A percentile compares a stretch with the other conserved stretches of the same genome.
phyloP scores from a whole-genome alignment of 2,888 invertebrate species.

The Zhuqinia jingwanae region DNA sequence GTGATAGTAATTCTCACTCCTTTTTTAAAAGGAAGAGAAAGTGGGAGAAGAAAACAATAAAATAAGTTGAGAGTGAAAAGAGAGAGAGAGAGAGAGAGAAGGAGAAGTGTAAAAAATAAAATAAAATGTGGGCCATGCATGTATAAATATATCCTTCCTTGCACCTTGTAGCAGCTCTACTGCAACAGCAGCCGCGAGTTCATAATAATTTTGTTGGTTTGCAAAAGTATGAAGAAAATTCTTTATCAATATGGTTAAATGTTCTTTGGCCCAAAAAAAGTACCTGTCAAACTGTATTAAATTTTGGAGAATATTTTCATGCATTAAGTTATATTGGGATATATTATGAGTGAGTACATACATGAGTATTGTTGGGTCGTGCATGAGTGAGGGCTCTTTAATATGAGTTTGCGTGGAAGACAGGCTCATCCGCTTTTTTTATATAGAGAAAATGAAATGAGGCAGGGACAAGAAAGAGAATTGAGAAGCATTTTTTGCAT shows the following conservation, averaged over 20 bases:
- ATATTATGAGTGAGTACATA: no score
- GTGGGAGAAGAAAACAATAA: no score
- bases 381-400: no score
- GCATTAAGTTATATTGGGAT: no score
- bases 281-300: conserved; percentile 39
- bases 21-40: background rate
- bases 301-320: background rate
- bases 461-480: no score
- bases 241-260: background rate
- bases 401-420: no score
- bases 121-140: conserved; percentile 6
- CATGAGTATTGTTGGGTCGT: no score
- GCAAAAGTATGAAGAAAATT: background rate
- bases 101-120: no score
- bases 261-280: background rate
- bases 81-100: no score
- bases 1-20: background rate
- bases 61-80: background rate
- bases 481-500: no score
- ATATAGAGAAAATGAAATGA: no score
- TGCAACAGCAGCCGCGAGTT: background rate
- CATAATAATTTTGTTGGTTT: background rate
- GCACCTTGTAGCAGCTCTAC: background rate
- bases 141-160: background rate
- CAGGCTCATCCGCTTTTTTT: background rate